These are phyloP conservation scores for Colius striatus DNA, from an alignment of 2,113 vertebrate genomes.

Conservation along the genomic window DNA sequence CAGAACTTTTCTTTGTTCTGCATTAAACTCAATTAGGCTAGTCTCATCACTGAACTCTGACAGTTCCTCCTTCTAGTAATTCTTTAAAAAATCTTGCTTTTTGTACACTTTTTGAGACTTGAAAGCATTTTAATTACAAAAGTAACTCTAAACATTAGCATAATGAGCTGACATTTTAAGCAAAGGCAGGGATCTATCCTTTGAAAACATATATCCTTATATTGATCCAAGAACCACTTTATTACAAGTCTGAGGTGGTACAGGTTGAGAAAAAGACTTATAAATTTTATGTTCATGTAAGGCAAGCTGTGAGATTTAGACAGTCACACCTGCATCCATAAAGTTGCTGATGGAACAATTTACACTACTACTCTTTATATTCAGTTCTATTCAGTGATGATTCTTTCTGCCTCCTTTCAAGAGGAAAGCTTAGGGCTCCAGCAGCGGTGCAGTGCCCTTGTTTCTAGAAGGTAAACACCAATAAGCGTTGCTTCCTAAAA, in stretches of 20 bases:
- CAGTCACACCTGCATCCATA: accelerated
- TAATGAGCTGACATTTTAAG: not conserved
- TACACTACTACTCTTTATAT: not conserved
- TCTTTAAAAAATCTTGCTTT: not conserved
- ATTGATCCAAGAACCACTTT: not conserved
- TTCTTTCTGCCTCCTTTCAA: not conserved
- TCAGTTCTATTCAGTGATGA: not conserved
- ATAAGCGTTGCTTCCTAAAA: accelerated
- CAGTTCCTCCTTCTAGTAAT: not conserved
- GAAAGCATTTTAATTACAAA: not conserved
- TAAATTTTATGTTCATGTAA: not conserved
- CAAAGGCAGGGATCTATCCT: not conserved
- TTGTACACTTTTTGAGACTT: not conserved
- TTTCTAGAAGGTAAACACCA: not conserved
- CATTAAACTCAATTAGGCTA: not conserved
- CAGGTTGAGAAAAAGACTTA: not conserved
- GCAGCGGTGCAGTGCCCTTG: accelerated
- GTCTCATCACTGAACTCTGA: not conserved
- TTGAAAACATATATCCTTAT: not conserved
- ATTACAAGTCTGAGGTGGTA: not conserved
- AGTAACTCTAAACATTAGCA: not conserved
- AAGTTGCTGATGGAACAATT: not conserved
- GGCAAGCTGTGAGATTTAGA: not conserved
- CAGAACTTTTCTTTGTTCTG: not conserved
- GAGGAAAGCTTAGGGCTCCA: not conserved